phyloP scores from a whole-genome alignment of 2,888 invertebrate genomes.

The Dryobotodes eremita region DNA sequence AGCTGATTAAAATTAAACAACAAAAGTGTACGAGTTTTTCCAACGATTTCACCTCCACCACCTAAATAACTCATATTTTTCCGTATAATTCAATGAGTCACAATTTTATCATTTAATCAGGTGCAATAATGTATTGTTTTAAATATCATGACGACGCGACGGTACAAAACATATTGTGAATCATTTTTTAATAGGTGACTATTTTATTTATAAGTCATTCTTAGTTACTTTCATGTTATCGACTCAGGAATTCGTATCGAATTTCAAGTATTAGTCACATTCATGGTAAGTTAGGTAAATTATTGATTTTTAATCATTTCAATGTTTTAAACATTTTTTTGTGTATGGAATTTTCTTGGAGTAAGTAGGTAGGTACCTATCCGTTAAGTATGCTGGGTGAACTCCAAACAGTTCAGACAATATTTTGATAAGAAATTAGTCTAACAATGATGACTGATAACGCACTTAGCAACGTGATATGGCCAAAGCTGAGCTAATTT shows the following conservation, averaged over 20 bases:
- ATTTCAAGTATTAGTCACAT: constrained; percentile 51
- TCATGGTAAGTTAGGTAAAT: constrained; percentile 39
- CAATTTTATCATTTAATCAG: constrained; percentile 44
- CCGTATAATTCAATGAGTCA: constrained; percentile 42
- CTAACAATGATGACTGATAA: constrained; percentile 33
- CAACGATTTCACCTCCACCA: constrained; percentile 25
- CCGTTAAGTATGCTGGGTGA: neutral
- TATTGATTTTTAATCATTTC: constrained; percentile 13
- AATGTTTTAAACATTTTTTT: constrained; percentile 4
- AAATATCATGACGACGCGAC: constrained; percentile 10
- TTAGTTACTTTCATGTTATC: constrained; percentile 38
- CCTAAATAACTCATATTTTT: constrained; percentile 34
- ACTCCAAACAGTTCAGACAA: constrained; percentile 33
- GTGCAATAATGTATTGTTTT: constrained; percentile 43
- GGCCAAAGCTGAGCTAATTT: neutral
- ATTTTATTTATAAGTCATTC: constrained; percentile 16
- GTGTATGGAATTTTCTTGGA: neutral
- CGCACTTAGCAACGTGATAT: constrained; percentile 16
- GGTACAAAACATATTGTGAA: constrained; percentile 23
- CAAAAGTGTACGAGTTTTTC: constrained; percentile 6
- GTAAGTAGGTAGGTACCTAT: neutral
- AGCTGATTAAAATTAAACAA: constrained; percentile 17
- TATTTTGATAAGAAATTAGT: constrained; percentile 49
- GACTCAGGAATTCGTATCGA: constrained; percentile 59
- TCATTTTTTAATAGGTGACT: neutral